Evolutionary conservation across 2,888 invertebrate genomes (phyloP), one percentile per base, ranked within the genome.

Genomic region (Exephanes ischioxanthus): DNA sequence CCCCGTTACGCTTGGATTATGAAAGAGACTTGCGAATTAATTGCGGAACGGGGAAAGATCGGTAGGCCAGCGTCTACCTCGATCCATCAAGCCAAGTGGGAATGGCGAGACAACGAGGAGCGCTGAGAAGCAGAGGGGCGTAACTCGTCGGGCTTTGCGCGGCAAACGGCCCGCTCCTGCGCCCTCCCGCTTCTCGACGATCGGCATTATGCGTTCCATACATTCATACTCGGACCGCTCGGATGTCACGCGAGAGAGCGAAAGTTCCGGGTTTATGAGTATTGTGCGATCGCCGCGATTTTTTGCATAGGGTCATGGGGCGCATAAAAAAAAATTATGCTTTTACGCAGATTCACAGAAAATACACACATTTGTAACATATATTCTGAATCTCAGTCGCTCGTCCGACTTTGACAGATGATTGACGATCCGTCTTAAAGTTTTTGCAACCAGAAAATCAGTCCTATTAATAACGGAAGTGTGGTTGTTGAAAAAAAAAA

Each of bases 361-460:
- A 58, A 48, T 4, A 4, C 45, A 16, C 14, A 16, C 1, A 41
- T 41, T 41, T 11, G 41, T 11, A 11, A 6, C 11, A 2, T 11
- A 11, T 11, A 41, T 41, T 41, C 3, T 3, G 11, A 41, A 41
- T 41, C 33, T 33, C 2, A 41, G 5, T 41, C 11, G 11, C 41
- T 41, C 11, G 41, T 41, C 11, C 41, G 11, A 11, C 41, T 1
- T 41, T 41, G 11, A 11, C 41, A 1, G 3, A 41, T 11, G 41
- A 9, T 41, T 11, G 41, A 41, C 41, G 19, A 11, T 26, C 26
- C 22, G 58, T 58, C 11, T 26, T 4, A 5, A 26, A 14, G 22
- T 26, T 26, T 48, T 26, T 26, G 55, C 55, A 58, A 58, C 73
- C 78, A 78, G 81, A 78, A 85, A 78, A 81, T 81, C 81, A 72